Evolutionary conservation across 2,888 invertebrate genomes (phyloP).

Genomic region (Dorcus parallelipipedus): DNA sequence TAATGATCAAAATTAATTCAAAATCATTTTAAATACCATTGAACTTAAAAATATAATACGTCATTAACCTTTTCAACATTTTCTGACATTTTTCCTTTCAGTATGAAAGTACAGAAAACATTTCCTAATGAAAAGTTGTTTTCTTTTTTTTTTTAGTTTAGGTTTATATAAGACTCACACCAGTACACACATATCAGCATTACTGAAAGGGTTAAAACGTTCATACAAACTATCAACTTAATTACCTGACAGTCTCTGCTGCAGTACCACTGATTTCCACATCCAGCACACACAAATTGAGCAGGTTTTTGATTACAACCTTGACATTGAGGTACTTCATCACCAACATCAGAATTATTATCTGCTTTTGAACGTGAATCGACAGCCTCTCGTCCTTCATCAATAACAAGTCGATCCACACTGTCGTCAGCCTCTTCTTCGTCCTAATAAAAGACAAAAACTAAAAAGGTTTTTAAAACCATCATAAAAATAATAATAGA

Average conservation of each 20-base stretch:
- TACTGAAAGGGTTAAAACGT: too few species aligned
- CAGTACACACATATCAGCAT: too few species aligned
- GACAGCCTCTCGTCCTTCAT: conserved; percentile 54
- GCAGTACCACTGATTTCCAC: conserved; percentile 93
- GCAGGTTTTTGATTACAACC: conserved; percentile 79
- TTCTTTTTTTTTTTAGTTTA: too few species aligned
- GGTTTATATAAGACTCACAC: too few species aligned
- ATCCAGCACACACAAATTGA: conserved; percentile 86
- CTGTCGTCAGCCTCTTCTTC: conserved; percentile 59
- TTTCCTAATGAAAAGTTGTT: too few species aligned
- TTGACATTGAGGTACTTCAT: conserved; percentile 65
- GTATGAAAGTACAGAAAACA: too few species aligned
- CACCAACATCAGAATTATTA: conserved; percentile 47
- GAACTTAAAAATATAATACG: too few species aligned
- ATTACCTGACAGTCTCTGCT: conserved; percentile 87
- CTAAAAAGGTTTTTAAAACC: neutral
- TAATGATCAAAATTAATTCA: neutral
- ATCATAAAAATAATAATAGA: neutral
- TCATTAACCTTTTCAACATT: too few species aligned
- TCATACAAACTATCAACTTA: neutral
- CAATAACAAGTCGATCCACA: conserved; percentile 58
- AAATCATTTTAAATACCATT: too few species aligned
- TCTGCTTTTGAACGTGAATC: conserved; percentile 37
- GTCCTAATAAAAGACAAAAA: conserved; percentile 29
- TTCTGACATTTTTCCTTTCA: too few species aligned